Conservation (phyloP, 2,113 vertebrate genomes). For the Plotosus lineatus region DNA sequence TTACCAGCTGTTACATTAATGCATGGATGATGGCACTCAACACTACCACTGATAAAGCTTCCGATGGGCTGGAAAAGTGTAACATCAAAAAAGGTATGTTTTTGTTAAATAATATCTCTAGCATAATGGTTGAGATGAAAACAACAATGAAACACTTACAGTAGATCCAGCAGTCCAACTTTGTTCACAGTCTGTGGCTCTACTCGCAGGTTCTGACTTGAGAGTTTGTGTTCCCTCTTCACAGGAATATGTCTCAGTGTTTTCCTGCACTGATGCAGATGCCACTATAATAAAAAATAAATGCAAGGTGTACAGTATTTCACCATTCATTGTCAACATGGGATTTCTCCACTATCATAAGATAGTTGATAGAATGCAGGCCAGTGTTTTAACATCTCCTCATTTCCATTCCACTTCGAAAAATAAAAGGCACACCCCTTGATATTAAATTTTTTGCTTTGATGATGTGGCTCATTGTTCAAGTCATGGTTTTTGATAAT, state of each 20-base stretch:
- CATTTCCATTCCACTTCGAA: not conserved
- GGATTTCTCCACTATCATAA: not conserved
- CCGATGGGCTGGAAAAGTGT: constrained; percentile 52
- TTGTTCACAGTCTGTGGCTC: not conserved
- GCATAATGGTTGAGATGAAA: not conserved
- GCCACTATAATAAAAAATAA: constrained; percentile 14
- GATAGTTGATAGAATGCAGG: not conserved
- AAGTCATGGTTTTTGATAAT: no score
- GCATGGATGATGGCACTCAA: constrained; percentile 43
- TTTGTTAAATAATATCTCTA: not conserved
- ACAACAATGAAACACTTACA: constrained; percentile 41
- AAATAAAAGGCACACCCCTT: no score
- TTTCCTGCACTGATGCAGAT: constrained; percentile 7
- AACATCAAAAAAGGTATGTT: not conserved
- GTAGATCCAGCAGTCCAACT: not conserved
- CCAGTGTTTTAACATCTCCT: not conserved
- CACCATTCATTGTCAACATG: not conserved
- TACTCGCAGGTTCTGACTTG: not conserved
- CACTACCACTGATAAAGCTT: fast-evolving
- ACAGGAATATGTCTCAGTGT: not conserved
- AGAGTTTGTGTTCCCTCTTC: not conserved
- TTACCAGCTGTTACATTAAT: fast-evolving
- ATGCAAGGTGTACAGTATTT: not conserved
- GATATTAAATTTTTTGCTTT: no score
- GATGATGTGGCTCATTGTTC: no score